Evolutionary conservation across 2,888 invertebrate genomes (phyloP).

Genomic region (Rhaphigaster nebulosa): DNA sequence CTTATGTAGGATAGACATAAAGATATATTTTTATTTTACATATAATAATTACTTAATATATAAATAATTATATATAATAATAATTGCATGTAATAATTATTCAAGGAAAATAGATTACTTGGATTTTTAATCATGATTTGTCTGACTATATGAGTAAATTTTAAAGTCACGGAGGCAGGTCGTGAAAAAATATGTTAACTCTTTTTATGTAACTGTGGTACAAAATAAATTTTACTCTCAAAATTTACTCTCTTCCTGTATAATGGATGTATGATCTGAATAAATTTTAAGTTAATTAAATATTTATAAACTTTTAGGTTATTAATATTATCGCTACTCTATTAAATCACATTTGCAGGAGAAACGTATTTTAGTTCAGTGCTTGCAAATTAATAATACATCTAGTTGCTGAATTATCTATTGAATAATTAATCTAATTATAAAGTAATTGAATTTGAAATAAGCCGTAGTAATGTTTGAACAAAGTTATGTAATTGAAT

Average conservation of each 20-base stretch:
- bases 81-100: no score
- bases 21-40: no score
- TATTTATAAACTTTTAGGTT: background rate
- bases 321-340: background rate
- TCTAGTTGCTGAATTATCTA: background rate
- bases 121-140: no score
- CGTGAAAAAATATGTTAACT: no score
- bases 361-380: background rate
- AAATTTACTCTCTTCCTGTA: background rate
- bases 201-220: no score
- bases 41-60: no score
- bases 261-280: background rate
- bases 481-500: background rate
- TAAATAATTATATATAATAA: no score
- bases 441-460: background rate
- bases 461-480: background rate
- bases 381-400: background rate
- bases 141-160: no score
- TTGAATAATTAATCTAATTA: background rate
- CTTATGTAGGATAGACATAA: no score
- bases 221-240: background rate
- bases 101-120: no score
- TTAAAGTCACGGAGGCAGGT: no score
- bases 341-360: background rate
- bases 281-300: background rate